phyloP scores from a whole-genome alignment of 2,888 invertebrate genomes.

The Antheraea assamensis region DNA sequence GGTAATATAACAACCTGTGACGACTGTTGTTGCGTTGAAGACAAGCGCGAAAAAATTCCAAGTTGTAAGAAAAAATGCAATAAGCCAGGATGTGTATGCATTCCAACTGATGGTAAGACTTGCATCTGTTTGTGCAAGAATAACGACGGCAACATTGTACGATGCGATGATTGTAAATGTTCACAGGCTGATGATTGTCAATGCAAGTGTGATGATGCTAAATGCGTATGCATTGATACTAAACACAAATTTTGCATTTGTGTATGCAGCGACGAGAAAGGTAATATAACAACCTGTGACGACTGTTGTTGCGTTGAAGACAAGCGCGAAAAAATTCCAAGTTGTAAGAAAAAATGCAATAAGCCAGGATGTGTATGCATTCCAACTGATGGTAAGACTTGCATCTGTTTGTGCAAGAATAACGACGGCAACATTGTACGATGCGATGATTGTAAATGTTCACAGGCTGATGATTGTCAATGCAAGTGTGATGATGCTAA shows the following conservation, averaged over 20 bases:
- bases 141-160: too few relatives aligned
- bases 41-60: constrained; percentile 26
- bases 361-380: constrained; percentile 31
- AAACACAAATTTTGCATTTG: constrained; percentile 31
- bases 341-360: constrained; percentile 24
- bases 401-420: constrained; percentile 32
- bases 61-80: constrained; percentile 35
- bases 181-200: constrained; percentile 43
- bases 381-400: constrained; percentile 29
- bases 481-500: constrained; percentile 18
- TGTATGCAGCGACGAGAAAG: constrained; percentile 22
- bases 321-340: neutral
- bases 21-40: constrained; percentile 37
- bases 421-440: constrained; percentile 28
- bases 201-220: constrained; percentile 40
- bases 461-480: constrained; percentile 19
- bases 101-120: too few relatives aligned
- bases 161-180: too few relatives aligned
- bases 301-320: constrained; percentile 17
- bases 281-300: constrained; percentile 20
- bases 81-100: too few relatives aligned
- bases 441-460: constrained; percentile 37
- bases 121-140: too few relatives aligned
- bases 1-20: constrained; percentile 37
- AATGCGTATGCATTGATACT: constrained; percentile 45